phyloP scores from a whole-genome alignment of 1,140 invertebrate genomes.

The Paraescarpia echinospica region DNA sequence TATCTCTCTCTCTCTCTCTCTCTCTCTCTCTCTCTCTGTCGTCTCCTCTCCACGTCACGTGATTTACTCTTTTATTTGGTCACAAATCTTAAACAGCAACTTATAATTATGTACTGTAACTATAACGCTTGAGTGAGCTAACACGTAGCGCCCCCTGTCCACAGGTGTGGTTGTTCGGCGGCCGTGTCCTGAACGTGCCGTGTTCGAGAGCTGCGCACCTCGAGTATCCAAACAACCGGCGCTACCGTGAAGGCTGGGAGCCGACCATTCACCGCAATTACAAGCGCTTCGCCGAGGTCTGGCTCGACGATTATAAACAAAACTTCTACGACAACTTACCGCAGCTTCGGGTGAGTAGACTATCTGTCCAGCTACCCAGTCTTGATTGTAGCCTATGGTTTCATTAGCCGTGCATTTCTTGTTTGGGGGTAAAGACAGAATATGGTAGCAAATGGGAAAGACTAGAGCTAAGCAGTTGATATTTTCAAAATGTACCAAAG shows the following conservation, averaged over 20 bases:
- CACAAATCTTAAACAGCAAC: too few relatives aligned
- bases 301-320: constrained; percentile 11
- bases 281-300: constrained; percentile 13
- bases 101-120: too few relatives aligned
- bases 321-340: constrained; percentile 16
- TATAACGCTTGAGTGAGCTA: not conserved
- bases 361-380: not conserved
- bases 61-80: too few relatives aligned
- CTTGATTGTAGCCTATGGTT: not conserved
- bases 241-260: constrained; percentile 13
- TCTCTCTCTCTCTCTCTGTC: too few relatives aligned
- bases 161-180: constrained; percentile 26
- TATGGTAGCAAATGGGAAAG: too few relatives aligned
- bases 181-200: constrained; percentile 9
- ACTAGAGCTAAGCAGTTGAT: too few relatives aligned
- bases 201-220: constrained; percentile 23
- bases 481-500: too few relatives aligned
- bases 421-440: too few relatives aligned
- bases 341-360: not conserved
- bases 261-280: constrained; percentile 8
- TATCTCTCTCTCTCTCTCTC: too few relatives aligned
- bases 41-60: too few relatives aligned
- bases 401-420: too few relatives aligned
- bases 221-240: constrained; percentile 11
- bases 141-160: not conserved